These are phyloP conservation scores for Meleagris gallopavo DNA, from an alignment of 2,113 vertebrate species.

Conservation along the genomic window DNA sequence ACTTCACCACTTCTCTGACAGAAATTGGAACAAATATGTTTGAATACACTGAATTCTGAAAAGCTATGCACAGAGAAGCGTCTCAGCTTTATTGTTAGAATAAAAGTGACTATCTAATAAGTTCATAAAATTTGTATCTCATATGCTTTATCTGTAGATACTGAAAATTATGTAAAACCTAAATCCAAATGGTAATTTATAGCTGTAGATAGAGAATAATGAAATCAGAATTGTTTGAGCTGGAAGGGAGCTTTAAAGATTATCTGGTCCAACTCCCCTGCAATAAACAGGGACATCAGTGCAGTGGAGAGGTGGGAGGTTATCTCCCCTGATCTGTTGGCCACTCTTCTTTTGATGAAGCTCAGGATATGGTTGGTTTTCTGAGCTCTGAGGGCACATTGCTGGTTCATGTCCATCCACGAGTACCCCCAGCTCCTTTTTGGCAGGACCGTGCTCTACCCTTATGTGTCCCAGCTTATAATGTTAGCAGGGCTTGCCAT, in stretches of 20 bases:
- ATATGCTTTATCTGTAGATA: neutral
- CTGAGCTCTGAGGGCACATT: no score
- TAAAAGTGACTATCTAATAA: slow-evolving; percentile 27
- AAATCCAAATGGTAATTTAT: neutral
- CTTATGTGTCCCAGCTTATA: no score
- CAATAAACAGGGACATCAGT: no score
- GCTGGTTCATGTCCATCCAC: no score
- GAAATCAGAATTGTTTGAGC: neutral
- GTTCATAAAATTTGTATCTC: slow-evolving; percentile 31
- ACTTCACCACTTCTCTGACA: slow-evolving; percentile 3
- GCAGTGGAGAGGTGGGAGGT: no score
- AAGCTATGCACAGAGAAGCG: neutral
- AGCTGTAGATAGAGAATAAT: neutral
- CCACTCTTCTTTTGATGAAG: no score
- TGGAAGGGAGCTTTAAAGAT: neutral
- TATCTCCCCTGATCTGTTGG: no score
- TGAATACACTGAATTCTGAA: slow-evolving; percentile 37
- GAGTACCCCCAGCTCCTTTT: no score
- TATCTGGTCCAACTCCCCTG: neutral
- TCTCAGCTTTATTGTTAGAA: slow-evolving; percentile 13
- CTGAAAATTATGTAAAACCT: neutral
- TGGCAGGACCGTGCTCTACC: no score
- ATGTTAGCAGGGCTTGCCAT: no score
- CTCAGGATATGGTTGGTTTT: no score
- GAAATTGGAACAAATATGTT: slow-evolving; percentile 28